Percentiles rank a stretch among this genome's conserved stretches.
Conservation (phyloP, 2,113 vertebrate species). For the Corvus moneduloides region DNA sequence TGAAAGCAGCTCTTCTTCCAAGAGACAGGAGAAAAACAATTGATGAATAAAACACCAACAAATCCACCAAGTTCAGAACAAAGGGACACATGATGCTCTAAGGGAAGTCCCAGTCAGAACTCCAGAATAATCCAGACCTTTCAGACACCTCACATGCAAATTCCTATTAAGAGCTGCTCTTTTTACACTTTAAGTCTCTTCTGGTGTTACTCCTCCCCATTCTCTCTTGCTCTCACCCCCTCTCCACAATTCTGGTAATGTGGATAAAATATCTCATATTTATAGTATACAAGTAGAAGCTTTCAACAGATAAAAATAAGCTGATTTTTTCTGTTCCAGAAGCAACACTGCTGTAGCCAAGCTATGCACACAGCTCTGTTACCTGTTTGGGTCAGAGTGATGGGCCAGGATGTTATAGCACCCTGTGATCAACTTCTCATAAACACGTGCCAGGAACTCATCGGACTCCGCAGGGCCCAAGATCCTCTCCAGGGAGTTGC, state of each 20-base stretch:
- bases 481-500: constrained; percentile 91
- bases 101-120: not conserved
- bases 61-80: not conserved
- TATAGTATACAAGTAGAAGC: not conserved
- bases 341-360: not conserved
- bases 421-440: constrained; percentile 90
- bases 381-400: constrained; percentile 94
- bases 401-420: constrained; percentile 96
- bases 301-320: not conserved
- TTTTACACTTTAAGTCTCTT: not conserved
- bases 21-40: not conserved
- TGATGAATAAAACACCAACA: not conserved
- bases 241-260: not conserved
- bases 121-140: not conserved
- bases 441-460: constrained; percentile 91
- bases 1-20: not conserved
- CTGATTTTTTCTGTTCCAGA: not conserved
- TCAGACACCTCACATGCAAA: not conserved
- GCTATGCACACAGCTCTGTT: not conserved
- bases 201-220: not conserved
- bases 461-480: constrained; percentile 93
- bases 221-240: not conserved
- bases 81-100: not conserved
- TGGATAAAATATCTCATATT: not conserved
- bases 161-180: not conserved